Conservation (phyloP, 1,140 invertebrate species). For the Mercenaria mercenaria region DNA sequence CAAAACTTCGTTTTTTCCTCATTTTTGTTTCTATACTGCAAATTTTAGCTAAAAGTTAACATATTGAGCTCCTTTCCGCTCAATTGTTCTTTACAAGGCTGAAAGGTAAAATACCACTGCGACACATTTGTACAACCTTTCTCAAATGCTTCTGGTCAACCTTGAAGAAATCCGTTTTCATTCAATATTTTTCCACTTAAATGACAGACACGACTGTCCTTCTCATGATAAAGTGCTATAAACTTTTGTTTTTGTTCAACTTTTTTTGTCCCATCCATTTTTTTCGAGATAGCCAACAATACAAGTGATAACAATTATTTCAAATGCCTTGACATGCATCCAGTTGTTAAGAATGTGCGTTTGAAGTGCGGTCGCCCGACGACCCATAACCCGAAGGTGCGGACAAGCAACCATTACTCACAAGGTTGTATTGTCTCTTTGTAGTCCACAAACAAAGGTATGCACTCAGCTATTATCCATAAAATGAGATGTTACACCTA, state of each 20-base stretch:
- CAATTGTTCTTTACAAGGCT: not conserved
- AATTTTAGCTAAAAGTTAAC: no score
- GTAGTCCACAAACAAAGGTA: not conserved
- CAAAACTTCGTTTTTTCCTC: no score
- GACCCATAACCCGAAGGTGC: constrained; percentile 4
- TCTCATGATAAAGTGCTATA: no score
- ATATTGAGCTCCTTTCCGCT: constrained; percentile 1
- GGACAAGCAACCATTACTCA: constrained; percentile 7
- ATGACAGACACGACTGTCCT: no score
- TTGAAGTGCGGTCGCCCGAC: not conserved
- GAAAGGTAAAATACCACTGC: no score
- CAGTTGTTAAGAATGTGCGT: not conserved
- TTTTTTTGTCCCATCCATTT: not conserved
- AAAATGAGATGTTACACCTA: constrained; percentile 13
- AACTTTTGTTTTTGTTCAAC: not conserved
- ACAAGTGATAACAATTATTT: not conserved
- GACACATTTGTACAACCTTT: not conserved
- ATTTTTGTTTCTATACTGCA: no score
- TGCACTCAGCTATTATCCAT: not conserved
- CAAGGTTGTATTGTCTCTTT: constrained; percentile 7
- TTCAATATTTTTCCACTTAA: no score
- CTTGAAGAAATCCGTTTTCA: not conserved
- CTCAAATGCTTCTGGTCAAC: not conserved
- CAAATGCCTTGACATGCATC: constrained; percentile 30
- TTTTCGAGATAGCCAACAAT: not conserved